Percentiles rank a stretch among this genome's conserved stretches.
Evolutionary conservation across 2,888 invertebrate species (phyloP).

Genomic region (Octonoba sinensis): DNA sequence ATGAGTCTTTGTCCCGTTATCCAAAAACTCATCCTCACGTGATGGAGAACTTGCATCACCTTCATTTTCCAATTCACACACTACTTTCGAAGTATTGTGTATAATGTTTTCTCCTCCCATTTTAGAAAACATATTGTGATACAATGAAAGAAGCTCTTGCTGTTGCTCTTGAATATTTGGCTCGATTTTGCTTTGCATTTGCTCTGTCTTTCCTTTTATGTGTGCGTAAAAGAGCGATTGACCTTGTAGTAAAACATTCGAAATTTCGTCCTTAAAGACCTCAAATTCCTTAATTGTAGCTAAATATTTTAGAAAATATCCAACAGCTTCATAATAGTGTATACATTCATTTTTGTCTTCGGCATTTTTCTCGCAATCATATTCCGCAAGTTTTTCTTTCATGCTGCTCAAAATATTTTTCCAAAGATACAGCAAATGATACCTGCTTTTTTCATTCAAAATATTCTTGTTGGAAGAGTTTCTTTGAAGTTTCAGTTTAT

Average conservation of each 20-base stretch:
- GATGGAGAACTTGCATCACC: too few relatives aligned
- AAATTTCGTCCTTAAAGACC: neutral
- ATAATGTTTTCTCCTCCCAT: too few relatives aligned
- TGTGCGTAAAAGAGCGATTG: neutral
- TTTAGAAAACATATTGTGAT: too few relatives aligned
- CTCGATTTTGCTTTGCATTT: neutral
- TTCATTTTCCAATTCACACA: too few relatives aligned
- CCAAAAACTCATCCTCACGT: too few relatives aligned
- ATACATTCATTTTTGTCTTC: neutral
- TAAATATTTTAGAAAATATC: slow-evolving; percentile 12
- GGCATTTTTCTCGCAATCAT: neutral
- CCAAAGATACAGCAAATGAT: neutral
- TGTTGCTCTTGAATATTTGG: neutral
- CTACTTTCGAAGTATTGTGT: too few relatives aligned
- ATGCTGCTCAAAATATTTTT: slow-evolving; percentile 9
- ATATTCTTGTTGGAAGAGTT: neutral
- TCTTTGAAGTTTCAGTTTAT: neutral
- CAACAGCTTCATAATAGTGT: slow-evolving; percentile 1
- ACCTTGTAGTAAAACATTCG: neutral
- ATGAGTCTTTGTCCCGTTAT: too few relatives aligned
- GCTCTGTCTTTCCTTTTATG: neutral
- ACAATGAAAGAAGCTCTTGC: neutral
- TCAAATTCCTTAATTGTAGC: neutral
- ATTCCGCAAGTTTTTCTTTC: neutral
- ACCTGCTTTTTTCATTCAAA: neutral